Evolutionary conservation across 2,888 invertebrate genomes (phyloP).

Genomic region (Anaspis maculata): DNA sequence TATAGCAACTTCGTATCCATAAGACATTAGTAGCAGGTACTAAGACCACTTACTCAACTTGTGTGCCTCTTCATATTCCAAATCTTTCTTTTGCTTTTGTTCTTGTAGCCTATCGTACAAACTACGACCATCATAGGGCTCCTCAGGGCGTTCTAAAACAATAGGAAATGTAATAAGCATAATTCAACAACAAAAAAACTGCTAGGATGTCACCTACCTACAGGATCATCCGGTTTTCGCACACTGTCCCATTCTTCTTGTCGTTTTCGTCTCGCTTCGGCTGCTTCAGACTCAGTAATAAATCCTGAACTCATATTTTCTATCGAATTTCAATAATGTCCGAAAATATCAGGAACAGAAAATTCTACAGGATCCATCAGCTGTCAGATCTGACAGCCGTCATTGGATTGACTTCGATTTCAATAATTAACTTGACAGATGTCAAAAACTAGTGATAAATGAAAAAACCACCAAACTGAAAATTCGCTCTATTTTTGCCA

Average conservation of each 20-base stretch:
- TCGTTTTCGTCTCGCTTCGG: constrained; percentile 67
- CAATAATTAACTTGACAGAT: neutral
- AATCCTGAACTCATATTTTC: constrained; percentile 86
- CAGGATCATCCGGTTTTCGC: constrained; percentile 79
- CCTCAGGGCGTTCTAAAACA: constrained; percentile 86
- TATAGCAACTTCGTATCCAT: no score
- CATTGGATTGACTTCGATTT: no score
- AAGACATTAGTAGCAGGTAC: no score
- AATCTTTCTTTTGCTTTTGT: constrained; percentile 82
- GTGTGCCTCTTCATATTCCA: constrained; percentile 92
- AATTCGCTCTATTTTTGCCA: no score
- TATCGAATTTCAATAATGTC: no score
- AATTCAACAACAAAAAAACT: constrained; percentile 1
- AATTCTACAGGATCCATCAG: no score
- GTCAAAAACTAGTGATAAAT: neutral
- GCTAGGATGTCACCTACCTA: constrained; percentile 63
- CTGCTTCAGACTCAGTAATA: constrained; percentile 78
- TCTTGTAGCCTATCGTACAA: constrained; percentile 90
- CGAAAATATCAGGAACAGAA: no score
- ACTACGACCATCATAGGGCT: constrained; percentile 71
- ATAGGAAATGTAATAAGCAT: constrained; percentile 11
- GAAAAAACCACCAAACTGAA: neutral
- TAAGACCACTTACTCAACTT: constrained; percentile 87
- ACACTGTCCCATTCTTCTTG: constrained; percentile 98
- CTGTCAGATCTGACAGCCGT: no score